phyloP scores from a whole-genome alignment of 1,140 invertebrate species.

The Habropoda laboriosa region DNA sequence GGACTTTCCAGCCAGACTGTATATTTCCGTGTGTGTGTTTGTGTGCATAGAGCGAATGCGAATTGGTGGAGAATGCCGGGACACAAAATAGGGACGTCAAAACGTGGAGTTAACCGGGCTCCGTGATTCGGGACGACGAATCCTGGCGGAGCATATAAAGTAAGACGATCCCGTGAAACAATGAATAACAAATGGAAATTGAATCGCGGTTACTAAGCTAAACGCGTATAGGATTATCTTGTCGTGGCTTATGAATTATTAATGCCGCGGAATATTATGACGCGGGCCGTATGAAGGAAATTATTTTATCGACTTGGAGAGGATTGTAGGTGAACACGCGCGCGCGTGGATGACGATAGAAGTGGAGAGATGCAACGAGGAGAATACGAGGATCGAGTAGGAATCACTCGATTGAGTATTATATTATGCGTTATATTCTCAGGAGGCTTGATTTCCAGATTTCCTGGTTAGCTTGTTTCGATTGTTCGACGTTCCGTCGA shows the following conservation, averaged over 20 bases:
- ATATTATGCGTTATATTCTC: no score
- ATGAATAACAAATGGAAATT: conserved; percentile 48
- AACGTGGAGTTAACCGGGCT: neutral
- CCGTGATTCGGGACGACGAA: neutral
- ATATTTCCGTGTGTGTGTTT: neutral
- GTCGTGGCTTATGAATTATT: conserved; percentile 42
- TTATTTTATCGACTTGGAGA: conserved; percentile 28
- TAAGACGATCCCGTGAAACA: conserved; percentile 23
- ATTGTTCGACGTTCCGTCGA: neutral
- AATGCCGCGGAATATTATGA: conserved; percentile 9
- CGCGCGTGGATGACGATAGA: neutral
- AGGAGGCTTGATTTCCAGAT: neutral
- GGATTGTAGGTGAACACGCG: neutral
- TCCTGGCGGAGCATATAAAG: neutral
- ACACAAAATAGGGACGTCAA: conserved; percentile 15
- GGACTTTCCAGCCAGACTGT: no score
- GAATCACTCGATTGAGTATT: neutral
- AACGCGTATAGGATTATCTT: conserved; percentile 35
- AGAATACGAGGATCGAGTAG: no score
- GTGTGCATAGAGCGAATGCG: neutral
- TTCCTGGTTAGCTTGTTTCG: neutral
- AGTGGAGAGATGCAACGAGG: neutral
- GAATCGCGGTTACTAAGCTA: conserved; percentile 36
- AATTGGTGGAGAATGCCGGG: neutral
- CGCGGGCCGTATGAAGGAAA: neutral